Evolutionary conservation across 2,888 invertebrate species (phyloP).

Genomic region (Alloscopus bannaensis): DNA sequence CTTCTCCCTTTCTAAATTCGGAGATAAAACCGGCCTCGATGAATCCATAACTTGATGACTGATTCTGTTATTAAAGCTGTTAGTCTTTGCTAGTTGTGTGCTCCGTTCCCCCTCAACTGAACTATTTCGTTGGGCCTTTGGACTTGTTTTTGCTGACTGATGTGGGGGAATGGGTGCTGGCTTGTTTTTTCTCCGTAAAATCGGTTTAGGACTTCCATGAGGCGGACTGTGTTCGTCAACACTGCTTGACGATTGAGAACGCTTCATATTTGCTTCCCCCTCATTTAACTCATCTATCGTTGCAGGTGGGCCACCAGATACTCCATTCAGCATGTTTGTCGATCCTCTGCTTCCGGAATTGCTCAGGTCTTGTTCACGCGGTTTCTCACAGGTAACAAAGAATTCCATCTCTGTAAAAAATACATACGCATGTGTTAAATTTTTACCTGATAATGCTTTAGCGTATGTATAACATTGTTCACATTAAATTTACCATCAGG

Average conservation of each 20-base stretch:
- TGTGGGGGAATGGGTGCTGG: constrained; percentile 76
- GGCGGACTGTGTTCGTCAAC: constrained; percentile 79
- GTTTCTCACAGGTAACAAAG: constrained; percentile 80
- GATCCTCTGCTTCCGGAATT: constrained; percentile 9
- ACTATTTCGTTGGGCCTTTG: constrained; percentile 36
- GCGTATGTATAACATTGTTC: too few relatives aligned
- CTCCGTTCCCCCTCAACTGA: constrained; percentile 35
- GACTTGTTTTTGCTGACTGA: constrained; percentile 40
- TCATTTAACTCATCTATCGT: constrained; percentile 42
- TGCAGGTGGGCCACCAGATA: constrained; percentile 13
- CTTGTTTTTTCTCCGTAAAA: constrained; percentile 84
- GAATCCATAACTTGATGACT: constrained; percentile 21
- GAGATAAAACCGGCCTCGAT: constrained; percentile 21
- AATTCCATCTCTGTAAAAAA: constrained; percentile 80
- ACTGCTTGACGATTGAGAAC: constrained; percentile 83
- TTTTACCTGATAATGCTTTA: too few relatives aligned
- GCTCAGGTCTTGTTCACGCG: constrained; percentile 75
- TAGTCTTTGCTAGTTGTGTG: constrained; percentile 38
- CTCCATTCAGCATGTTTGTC: constrained; percentile 33
- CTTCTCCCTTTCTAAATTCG: constrained; percentile 51
- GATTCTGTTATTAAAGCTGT: constrained; percentile 48
- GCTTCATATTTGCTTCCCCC: constrained; percentile 75
- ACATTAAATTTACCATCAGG: constrained; percentile 77
- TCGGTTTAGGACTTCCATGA: constrained; percentile 85
- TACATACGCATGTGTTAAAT: neutral